Conservation (phyloP, 2,888 invertebrate species). For the Microplitis manilae region DNA sequence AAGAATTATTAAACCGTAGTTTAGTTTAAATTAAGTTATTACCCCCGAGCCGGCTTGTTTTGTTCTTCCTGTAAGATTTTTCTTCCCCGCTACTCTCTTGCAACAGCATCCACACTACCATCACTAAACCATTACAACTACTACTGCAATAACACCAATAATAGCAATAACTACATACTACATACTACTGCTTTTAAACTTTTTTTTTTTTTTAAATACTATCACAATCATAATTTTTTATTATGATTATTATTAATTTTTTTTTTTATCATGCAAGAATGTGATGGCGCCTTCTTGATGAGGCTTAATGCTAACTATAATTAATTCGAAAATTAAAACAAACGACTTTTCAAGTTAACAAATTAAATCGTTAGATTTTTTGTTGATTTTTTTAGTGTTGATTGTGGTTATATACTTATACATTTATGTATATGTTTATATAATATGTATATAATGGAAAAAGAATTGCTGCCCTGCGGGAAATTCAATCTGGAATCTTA, state of each 20-base stretch:
- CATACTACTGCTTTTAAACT: constrained; percentile 45
- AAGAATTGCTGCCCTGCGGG: constrained; percentile 7
- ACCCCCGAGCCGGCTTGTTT: constrained; percentile 66
- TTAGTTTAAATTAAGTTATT: constrained; percentile 73
- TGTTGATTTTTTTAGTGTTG: not conserved
- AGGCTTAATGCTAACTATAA: constrained; percentile 19
- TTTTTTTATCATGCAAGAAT: constrained; percentile 18
- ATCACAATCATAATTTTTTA: constrained; percentile 12
- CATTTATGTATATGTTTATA: not conserved
- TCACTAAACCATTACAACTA: too few relatives aligned
- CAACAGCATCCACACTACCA: constrained; percentile 39
- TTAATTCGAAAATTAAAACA: not conserved
- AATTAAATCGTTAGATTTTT: not conserved
- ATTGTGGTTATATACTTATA: not conserved
- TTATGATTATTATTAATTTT: too few relatives aligned
- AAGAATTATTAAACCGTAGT: constrained; percentile 73
- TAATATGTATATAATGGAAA: constrained; percentile 10
- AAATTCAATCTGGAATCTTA: constrained; percentile 23
- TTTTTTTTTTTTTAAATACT: constrained; percentile 17
- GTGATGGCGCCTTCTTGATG: constrained; percentile 30
- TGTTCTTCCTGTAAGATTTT: constrained; percentile 57
- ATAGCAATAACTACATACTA: not conserved
- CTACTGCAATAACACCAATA: not conserved
- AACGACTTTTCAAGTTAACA: constrained; percentile 12
- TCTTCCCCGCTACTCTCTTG: constrained; percentile 37